Base-by-base conservation (phyloP, 1,140 invertebrate genomes). In the Drosophila sucinea region DNA sequence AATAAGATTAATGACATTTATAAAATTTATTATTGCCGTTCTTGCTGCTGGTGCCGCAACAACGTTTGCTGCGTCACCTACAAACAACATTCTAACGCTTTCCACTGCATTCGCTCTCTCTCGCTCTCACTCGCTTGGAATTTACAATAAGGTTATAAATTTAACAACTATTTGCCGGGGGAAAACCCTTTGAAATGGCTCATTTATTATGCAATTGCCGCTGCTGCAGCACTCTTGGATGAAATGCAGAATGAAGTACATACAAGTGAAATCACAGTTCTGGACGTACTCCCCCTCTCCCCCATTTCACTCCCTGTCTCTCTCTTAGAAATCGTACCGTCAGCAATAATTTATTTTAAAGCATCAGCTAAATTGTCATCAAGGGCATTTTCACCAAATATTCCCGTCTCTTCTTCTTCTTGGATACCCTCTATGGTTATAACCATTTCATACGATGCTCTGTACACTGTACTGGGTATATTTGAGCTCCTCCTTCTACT, bases 1-100 rank as follows among this genome's bases (percentile, higher is more conserved):
- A 78, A 81, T 70, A 89, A 87, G 84, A 87, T 87, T 87, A 87
- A 87, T 87, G 84, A 84, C 73, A 84, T 87, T 87, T 87, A 89
- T 84, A 81, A 89, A 84, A 87, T 87, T 89, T 87, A 87, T 87
- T 87, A 87, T 89, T 80, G 77, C 80, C 63, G 58, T 70, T 87
- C 89, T 89, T 80, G 77, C 80, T 60, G 58, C 67, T 81, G 83
- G 79, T 65, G 79, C 74, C 79, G 67, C 35, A 38, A 38, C 84
- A 79, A 72, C 70, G 71, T 70, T 73, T 66, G 44, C 65, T 65
- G 64, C 55, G 58, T 60, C 63, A 69, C 65, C 60, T 65, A 47
- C 17, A 27, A 7, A 23, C 44, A 10, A 30, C 41, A 4, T 30
- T 11, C 6, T 7, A 17, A 0, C 1, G 35, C 29, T 5, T 11